Evolutionary conservation across 1,140 invertebrate genomes (phyloP).

Genomic region (Drosophila biarmipes): DNA sequence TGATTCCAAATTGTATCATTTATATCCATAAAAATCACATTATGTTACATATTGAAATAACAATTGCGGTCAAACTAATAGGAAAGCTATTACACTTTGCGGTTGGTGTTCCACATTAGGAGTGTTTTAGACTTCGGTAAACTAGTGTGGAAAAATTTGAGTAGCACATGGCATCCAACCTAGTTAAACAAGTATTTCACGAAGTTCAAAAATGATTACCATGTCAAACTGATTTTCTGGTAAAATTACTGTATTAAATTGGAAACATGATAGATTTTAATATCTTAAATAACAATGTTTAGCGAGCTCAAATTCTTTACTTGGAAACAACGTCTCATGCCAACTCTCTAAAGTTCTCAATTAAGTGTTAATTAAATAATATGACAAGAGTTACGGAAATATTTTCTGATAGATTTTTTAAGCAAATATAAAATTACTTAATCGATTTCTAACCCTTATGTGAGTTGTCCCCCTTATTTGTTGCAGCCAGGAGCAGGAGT

Average conservation of each 20-base stretch:
- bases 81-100: slow-evolving; percentile 19
- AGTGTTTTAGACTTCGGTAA: background rate
- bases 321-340: no score
- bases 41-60: slow-evolving; percentile 41
- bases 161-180: no score
- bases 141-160: background rate
- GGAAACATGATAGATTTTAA: no score
- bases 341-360: background rate
- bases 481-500: slow-evolving; percentile 23
- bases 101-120: background rate
- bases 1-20: slow-evolving; percentile 42
- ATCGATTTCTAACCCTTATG: no score
- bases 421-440: no score
- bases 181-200: background rate
- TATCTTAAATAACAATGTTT: no score
- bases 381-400: background rate
- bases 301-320: no score
- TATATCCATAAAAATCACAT: slow-evolving; percentile 44
- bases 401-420: background rate
- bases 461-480: background rate
- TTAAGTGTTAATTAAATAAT: background rate
- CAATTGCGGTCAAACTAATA: slow-evolving; percentile 16
- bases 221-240: background rate
- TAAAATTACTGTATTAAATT: no score
- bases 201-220: background rate